Conservation (phyloP, 92 coral and sea anemone genomes). For the Pocillopora grandis region DNA sequence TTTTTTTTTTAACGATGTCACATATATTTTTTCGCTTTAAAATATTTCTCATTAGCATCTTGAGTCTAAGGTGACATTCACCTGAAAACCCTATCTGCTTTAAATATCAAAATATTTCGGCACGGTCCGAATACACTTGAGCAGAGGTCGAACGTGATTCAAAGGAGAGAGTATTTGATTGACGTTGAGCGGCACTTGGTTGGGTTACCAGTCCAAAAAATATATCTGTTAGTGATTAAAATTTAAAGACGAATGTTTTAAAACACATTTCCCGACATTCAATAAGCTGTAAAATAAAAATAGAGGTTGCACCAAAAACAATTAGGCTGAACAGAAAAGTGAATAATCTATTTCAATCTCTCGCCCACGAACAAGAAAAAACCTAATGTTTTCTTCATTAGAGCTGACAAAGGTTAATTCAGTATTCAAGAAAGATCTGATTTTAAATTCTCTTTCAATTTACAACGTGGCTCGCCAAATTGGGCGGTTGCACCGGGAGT, state of each 20-base stretch:
- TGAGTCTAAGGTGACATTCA: not conserved
- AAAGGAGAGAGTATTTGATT: not conserved
- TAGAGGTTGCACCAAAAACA: not conserved
- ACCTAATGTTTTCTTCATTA: not conserved
- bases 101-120: not conserved
- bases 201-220: not conserved
- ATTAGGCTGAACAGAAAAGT: not conserved
- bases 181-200: conserved; percentile 2
- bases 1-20: not conserved
- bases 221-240: not conserved
- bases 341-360: not conserved
- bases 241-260: not conserved
- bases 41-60: not conserved
- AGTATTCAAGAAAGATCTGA: not conserved
- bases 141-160: not conserved
- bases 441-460: no score
- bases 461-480: no score
- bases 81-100: not conserved
- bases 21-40: not conserved
- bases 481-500: no score
- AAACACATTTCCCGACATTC: not conserved
- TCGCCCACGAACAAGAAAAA: not conserved
- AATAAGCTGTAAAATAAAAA: not conserved
- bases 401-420: not conserved
- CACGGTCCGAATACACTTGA: not conserved